Base-by-base conservation (phyloP, 2,888 invertebrate genomes). In the Stenoptilia bipunctidactyla region DNA sequence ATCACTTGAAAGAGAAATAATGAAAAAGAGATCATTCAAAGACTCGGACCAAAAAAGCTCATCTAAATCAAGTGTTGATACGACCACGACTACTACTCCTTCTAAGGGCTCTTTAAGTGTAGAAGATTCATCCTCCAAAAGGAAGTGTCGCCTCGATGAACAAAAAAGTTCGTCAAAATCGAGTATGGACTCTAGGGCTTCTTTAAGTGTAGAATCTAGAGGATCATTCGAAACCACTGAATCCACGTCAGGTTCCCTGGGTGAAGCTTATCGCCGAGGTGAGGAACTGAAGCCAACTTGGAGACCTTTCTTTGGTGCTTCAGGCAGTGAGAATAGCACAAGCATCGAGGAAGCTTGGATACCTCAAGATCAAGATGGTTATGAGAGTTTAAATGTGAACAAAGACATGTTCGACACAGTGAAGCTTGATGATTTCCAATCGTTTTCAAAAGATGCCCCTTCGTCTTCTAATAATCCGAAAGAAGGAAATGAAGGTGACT, bases 331-430 rank as follows among this genome's bases (percentile, higher is more conserved):
- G 38, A 93, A 92, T 27, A 93, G 93, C 46, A 93, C 93, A 2
- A 94, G 93, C 61, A 87, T 92, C 36, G 94, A 94, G 66, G 94
- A 94, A 61, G 92, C 90, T 4, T 90, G 92, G 86, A 88, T 92
- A 55, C 91, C 92, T 8, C 89, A 91, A 36, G 92, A 92, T 60
- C 88, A 88, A 30, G 90, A 90, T 42, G 86, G 86, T 2, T 87
- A 87, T 50, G 88, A 88, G 58, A 84, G 74, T 15, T 70, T 85
- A 41, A 80, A 75, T 35, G 68, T 85, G 38, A 84, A 73, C 41
- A 84, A 79, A 58, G 85, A 85, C 40, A 66, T 60, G 1, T 80
- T 80, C 41, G 85, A 85, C 47, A 83, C 80, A 50, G 65, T 73
- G 46, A 47, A 77, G 39, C 47, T 82, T n/a, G 85, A 85, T 47